A percentile compares a stretch with the other conserved stretches of the same genome.
phyloP scores from a whole-genome alignment of 2,888 invertebrate species.

The Eurois occulta region DNA sequence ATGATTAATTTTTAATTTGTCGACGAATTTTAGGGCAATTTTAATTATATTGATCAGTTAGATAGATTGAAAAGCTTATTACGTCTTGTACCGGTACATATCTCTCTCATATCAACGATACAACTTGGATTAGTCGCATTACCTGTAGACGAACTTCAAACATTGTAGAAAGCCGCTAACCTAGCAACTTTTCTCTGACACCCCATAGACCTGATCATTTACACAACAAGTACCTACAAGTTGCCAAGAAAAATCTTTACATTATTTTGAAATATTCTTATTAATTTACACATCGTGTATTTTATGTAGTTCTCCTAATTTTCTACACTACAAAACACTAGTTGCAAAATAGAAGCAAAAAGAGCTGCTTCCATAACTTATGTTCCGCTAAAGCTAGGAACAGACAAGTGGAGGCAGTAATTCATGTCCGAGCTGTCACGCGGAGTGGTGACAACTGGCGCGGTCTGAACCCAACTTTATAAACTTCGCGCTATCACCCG shows the following conservation, averaged over 20 bases:
- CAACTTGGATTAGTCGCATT: not conserved
- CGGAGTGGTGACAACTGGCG: conserved; percentile 40
- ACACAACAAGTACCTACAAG: not conserved
- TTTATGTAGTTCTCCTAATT: not conserved
- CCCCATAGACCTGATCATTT: not conserved
- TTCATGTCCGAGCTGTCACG: conserved; percentile 34
- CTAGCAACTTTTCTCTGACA: not conserved
- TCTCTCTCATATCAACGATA: not conserved
- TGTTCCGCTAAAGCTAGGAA: conserved; percentile 18
- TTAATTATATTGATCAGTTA: not conserved
- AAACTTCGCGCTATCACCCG: conserved; percentile 15
- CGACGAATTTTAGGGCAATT: not conserved
- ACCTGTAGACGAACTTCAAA: not conserved
- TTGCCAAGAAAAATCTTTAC: not conserved
- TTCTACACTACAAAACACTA: not conserved
- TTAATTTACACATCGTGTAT: not conserved
- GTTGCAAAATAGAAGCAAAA: not conserved
- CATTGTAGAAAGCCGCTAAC: not conserved
- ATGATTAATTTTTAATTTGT: not conserved
- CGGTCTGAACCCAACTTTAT: conserved; percentile 34
- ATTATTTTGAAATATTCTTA: not conserved
- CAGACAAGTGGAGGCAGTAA: conserved; percentile 38
- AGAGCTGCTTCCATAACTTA: conserved; percentile 15
- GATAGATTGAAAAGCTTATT: not conserved
- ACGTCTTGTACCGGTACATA: too few species aligned